Conservation (phyloP, 1,140 invertebrate genomes). For the Drosophila kepulauana region DNA sequence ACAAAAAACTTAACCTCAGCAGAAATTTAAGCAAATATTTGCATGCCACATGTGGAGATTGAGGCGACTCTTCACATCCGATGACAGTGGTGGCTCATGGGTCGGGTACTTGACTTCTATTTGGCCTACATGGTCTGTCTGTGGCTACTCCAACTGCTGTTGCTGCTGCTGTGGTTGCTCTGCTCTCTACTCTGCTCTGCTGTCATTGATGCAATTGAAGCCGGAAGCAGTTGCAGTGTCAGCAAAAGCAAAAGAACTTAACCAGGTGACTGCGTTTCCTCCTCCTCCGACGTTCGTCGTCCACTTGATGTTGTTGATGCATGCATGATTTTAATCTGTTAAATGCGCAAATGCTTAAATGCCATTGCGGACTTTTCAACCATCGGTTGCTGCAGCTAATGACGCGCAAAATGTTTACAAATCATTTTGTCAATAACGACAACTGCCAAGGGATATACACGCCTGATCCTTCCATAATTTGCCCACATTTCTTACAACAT, state of each 20-base stretch:
- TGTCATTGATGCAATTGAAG: conserved; percentile 75
- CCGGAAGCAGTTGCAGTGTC: conserved; percentile 78
- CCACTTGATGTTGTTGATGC: conserved; percentile 37
- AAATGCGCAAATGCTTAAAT: conserved; percentile 65
- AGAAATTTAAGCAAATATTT: conserved; percentile 84
- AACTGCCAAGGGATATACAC: conserved; percentile 50
- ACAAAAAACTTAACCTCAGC: conserved; percentile 82
- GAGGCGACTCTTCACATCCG: conserved; percentile 47
- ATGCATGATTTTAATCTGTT: conserved; percentile 80
- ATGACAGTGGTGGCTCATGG: conserved; percentile 34
- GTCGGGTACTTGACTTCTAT: conserved; percentile 22
- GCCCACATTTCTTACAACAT: conserved; percentile 82
- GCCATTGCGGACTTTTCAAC: conserved; percentile 26
- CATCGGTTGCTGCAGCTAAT: conserved; percentile 69
- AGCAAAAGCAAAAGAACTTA: conserved; percentile 60
- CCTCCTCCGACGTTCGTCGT: neutral
- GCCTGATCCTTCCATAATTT: conserved; percentile 71
- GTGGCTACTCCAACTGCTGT: conserved; percentile 7
- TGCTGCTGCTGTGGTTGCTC: neutral
- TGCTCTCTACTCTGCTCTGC: too few relatives aligned
- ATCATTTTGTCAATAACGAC: conserved; percentile 82
- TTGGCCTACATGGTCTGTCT: conserved; percentile 20
- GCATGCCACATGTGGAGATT: conserved; percentile 61
- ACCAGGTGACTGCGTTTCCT: conserved; percentile 53
- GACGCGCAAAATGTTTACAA: conserved; percentile 83